Base-by-base conservation (phyloP, 2,113 vertebrate genomes). In the Oreotrochilus melanogaster region DNA sequence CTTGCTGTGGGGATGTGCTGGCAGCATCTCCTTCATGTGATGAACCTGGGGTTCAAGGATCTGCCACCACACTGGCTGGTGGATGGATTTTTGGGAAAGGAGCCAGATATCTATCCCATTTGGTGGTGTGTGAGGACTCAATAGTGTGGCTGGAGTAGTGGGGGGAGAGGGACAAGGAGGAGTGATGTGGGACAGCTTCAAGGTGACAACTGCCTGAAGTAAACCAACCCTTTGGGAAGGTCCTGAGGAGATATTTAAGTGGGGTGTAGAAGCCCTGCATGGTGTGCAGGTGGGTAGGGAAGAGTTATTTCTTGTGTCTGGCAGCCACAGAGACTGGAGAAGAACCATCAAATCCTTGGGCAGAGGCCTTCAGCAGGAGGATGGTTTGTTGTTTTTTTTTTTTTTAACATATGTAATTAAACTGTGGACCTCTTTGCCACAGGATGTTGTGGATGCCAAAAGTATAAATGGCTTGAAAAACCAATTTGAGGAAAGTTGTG, bases 51-150 rank as follows among this genome's bases (percentile, higher is more conserved):
- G 35, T 42, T 10, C 8, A 21, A 53, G 23, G 18, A 47, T 23
- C 56, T 74, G 37, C 51, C 17, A 37, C 19, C 18, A 8, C 1
- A 1, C 23, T 54, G 54, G 31, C 33, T 13, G 12, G 33, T 0
- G 0, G 33, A 25, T 67, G 14, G 0, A 2, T 23, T 69, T 69
- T 10, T 7, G 18, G 31, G 35, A 62, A 81, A 35, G 30, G 15
- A 62, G 22, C 6, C 18, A 62, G 28, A 57, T 43, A 13, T 10
- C 8, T 43, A 15, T 56, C 18, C 15, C 8, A 3, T 48, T 73
- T 67, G 47, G 21, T 1, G 1, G 21, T 1, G 1, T 2, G 3
- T 0, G 2, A 45, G 18, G 25, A n/a, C 54, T 74, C 0, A 2
- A 2, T 35, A 13, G 22, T 48, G 47, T 69, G 12, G 11, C 2